Conservation (phyloP, 2,888 invertebrate genomes). For the Nomada fabriciana region DNA sequence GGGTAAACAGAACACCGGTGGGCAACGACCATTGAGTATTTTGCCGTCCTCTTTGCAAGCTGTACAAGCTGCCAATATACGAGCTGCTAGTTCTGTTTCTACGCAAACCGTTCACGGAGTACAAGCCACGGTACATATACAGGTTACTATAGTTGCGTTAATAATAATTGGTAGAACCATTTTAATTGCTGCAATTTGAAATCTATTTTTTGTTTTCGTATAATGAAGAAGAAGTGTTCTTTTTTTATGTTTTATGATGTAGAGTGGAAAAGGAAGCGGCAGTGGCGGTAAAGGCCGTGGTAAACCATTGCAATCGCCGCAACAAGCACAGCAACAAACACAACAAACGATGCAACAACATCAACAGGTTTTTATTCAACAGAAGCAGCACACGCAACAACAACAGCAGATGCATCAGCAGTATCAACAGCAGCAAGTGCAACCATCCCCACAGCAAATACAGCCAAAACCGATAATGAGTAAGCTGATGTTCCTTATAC, state of each 20-base stretch:
- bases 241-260: constrained; percentile 68
- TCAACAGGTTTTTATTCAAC: constrained; percentile 79
- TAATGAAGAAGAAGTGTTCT: constrained; percentile 51
- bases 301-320: constrained; percentile 87
- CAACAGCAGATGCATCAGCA: constrained; percentile 79
- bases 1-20: constrained; percentile 77
- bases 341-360: constrained; percentile 81
- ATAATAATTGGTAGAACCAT: constrained; percentile 5
- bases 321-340: constrained; percentile 78
- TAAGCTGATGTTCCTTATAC: constrained; percentile 74
- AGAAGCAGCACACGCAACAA: constrained; percentile 80
- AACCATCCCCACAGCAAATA: constrained; percentile 84
- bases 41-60: constrained; percentile 86
- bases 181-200: constrained; percentile 30
- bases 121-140: constrained; percentile 82
- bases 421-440: constrained; percentile 77
- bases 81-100: constrained; percentile 93
- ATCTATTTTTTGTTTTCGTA: constrained; percentile 6
- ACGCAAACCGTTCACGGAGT: constrained; percentile 89
- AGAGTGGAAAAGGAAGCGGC: constrained; percentile 82
- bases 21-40: constrained; percentile 85
- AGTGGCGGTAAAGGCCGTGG: constrained; percentile 88
- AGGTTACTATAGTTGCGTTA: constrained; percentile 73
- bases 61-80: constrained; percentile 86
- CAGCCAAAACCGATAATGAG: constrained; percentile 87